Base-by-base conservation (phyloP, 2,888 invertebrate genomes). In the Leistus spinibarbis region DNA sequence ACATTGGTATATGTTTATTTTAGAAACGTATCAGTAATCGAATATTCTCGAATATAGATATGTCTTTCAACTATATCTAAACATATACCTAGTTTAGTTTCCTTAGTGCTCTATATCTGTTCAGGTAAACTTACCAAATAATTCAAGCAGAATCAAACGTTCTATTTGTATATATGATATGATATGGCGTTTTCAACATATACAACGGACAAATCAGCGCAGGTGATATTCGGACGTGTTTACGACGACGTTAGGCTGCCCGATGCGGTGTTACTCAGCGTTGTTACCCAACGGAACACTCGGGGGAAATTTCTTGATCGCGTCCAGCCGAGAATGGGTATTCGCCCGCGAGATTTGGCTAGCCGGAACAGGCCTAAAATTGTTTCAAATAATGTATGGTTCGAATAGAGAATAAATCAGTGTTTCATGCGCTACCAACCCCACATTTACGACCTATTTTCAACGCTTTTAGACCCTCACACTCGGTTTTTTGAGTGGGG, bases 371-470 rank as follows among this genome's bases (percentile, higher is more conserved):
- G 60, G 60, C 60, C 60, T 17, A 60, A 63, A 62, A 70, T 70
- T 70, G 70, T 70, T 70, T 70, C 62, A 70, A 70, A 70, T 70
- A 70, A 70, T 70, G 63, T 70, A 70, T 70, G 62, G 69, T 4
- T 19, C 19, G 69, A 69, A 66, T 66, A 20, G 19, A 17, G 17
- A 27, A 69, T 69, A 69, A 69, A 69, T 69, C 69, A 69, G 27
- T 13, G 56, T 40, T 22, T 16, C 19, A 20, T 20, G 60, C 20
- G 13, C 60, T 20, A 60, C 19, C 22, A 22, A 10, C 13, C 2
- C 17, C 60, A 22, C 20, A 13, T 60, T 60, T 60, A 60, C 19
- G 60, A 22, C 60, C 19, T 22, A 60, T 60, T 60, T 17, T 5
- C 13, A 13, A 60, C 60, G 17, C 60, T 16, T n/a, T 60, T 60